Conservation (phyloP, 2,797 vertebrate genomes). For the Podargus strigoides region DNA sequence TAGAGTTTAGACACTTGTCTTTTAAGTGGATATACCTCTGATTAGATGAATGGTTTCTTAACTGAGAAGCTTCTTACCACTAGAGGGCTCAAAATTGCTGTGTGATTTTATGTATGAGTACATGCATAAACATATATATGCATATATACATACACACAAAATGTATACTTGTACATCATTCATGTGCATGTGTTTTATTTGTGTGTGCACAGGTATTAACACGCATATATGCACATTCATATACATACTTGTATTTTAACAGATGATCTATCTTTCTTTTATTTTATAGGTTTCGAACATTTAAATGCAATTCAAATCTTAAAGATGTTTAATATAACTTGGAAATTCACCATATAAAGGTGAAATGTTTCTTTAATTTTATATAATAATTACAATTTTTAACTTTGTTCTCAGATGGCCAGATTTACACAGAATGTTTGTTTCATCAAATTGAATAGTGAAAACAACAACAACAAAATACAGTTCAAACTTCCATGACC, state of each 20-base stretch:
- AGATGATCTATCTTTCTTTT: background rate
- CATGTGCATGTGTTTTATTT: background rate
- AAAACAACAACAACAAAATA: background rate
- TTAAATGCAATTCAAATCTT: background rate
- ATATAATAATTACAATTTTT: background rate
- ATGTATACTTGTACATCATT: background rate
- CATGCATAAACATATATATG: background rate
- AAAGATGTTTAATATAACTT: background rate
- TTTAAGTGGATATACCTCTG: background rate
- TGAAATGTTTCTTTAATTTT: background rate
- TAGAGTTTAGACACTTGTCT: background rate
- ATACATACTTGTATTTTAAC: background rate
- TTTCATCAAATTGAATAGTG: background rate
- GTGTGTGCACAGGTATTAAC: background rate
- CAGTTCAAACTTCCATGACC: background rate
- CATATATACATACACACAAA: background rate
- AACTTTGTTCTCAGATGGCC: background rate
- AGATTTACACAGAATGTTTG: background rate
- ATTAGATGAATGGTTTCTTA: background rate
- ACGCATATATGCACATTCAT: background rate
- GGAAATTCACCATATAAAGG: background rate
- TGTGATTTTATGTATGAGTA: background rate
- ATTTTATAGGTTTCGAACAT: background rate
- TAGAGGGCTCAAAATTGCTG: conserved; percentile 58
- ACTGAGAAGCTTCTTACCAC: conserved; percentile 16